A percentile compares a stretch with the other conserved stretches of the same genome.
These are phyloP conservation scores for Campoletis raptor DNA, from an alignment of 2,888 invertebrate species.

Conservation along the genomic window DNA sequence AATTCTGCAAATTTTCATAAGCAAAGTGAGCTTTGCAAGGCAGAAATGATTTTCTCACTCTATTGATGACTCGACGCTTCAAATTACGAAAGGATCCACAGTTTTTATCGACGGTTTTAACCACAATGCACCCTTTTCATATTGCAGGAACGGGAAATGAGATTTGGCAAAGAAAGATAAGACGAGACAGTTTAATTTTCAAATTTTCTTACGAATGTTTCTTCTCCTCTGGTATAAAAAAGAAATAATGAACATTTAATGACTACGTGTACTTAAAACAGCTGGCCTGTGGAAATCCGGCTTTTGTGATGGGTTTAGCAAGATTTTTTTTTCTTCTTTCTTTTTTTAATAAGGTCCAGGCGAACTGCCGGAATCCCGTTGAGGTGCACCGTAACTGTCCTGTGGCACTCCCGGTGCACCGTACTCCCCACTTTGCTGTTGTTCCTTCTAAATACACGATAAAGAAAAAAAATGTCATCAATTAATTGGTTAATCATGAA, in stretches of 20 bases:
- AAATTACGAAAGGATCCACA: neutral
- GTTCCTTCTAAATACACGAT: slow-evolving; percentile 77
- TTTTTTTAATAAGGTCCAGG: slow-evolving; percentile 74
- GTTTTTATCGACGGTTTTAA: neutral
- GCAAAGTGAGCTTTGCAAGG: too few species aligned
- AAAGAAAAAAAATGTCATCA: slow-evolving; percentile 35
- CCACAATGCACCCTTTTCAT: neutral
- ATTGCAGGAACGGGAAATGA: slow-evolving; percentile 21
- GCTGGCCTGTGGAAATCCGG: slow-evolving; percentile 42
- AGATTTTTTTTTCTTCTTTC: slow-evolving; percentile 16
- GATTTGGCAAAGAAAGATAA: slow-evolving; percentile 23
- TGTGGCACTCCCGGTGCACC: slow-evolving; percentile 80
- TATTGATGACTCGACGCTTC: neutral
- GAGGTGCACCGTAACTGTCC: slow-evolving; percentile 86
- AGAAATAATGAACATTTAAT: slow-evolving; percentile 57
- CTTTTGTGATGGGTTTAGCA: slow-evolving; percentile 26
- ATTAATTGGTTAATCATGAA: neutral
- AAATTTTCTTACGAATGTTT: slow-evolving; percentile 64
- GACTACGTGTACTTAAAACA: slow-evolving; percentile 57
- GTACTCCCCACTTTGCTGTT: slow-evolving; percentile 78
- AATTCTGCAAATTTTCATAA: neutral
- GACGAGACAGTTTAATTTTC: slow-evolving; percentile 15
- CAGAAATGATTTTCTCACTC: too few species aligned
- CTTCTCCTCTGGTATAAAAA: slow-evolving; percentile 60
- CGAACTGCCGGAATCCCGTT: slow-evolving; percentile 60